Evolutionary conservation across 2,113 vertebrate species (phyloP), one percentile per base, ranked within the genome.

Genomic region (Poecile atricapillus): DNA sequence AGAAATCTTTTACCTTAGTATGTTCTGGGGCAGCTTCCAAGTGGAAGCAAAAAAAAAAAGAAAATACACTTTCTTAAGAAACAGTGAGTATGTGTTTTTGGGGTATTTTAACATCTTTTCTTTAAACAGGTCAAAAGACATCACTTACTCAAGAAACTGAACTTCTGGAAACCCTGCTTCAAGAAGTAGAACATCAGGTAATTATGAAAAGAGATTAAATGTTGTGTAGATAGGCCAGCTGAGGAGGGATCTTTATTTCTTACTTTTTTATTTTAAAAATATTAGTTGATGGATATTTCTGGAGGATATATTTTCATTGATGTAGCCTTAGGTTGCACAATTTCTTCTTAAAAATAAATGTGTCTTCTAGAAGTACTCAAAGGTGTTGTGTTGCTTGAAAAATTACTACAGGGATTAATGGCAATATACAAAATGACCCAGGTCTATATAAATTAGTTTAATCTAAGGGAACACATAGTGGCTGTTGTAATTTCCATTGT

Each of bases 171-270:
- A 99, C 99, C 74, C 98, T 99, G 30, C 98, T 99, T 94, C 99
- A 99, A 93, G 99, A 99, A 97, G 99, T 99, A 58, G 99, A 99
- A 76, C 99, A 99, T 97, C 99, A 99, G 99, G 99, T 99, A 86
- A 98, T 95, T 35, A 71, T 31, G 44, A 52, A 46, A 67, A 33
- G 74, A 85, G 30, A 47, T 83, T 68, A 75, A 94, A 74, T 73
- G 31, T 21, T 53, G 76, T 64, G 76, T 53, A 65, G 76, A 30
- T 79, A 79, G 60, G 76, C 60, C 76, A 79, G 0, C 60, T 64
- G 39, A 79, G 60, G 76, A 44, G 76, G 31, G 60, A 53, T 53
- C 24, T 79, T 52, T 41, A 50, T 68, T 62, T 2, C 12, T 41
- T 56, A 11, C 23, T 53, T 47, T 68, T 67, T 81, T 27, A 30